Evolutionary conservation across 2,797 vertebrate genomes (phyloP).

Genomic region (Sebastes elongatus): DNA sequence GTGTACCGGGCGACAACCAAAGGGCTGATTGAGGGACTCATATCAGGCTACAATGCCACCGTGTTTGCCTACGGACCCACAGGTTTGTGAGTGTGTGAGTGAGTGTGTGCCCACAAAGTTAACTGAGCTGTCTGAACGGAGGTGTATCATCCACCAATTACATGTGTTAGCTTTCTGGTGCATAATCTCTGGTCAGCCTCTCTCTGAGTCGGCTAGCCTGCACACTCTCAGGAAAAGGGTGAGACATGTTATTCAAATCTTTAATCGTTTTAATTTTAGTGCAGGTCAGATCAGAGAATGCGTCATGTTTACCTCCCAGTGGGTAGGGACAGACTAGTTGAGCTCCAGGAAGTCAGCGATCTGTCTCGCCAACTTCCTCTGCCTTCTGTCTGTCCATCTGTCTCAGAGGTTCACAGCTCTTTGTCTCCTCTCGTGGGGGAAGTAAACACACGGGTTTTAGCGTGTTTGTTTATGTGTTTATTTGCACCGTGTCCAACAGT

Average conservation of each 20-base stretch:
- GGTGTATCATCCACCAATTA: background rate
- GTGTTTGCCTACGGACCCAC: constrained; percentile 95
- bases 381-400: constrained; percentile 31
- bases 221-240: background rate
- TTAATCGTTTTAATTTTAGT: constrained; percentile 5
- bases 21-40: constrained; percentile 88
- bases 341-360: background rate
- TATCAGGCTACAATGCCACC: constrained; percentile 93
- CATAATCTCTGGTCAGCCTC: background rate
- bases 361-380: background rate
- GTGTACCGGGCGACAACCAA: constrained; percentile 91
- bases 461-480: background rate
- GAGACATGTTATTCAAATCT: background rate
- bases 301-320: constrained; percentile 26
- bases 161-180: background rate
- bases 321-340: background rate
- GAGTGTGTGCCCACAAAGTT: background rate
- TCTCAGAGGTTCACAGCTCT: constrained; percentile 9
- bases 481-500: background rate
- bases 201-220: constrained; percentile 14
- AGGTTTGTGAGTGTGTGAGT: constrained; percentile 75
- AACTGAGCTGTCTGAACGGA: background rate
- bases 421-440: constrained; percentile 18
- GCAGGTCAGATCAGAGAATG: constrained; percentile 38
- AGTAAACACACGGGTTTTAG: constrained; percentile 6